Base-by-base conservation (phyloP, 2,888 invertebrate species). In the Leptura quadrifasciata region DNA sequence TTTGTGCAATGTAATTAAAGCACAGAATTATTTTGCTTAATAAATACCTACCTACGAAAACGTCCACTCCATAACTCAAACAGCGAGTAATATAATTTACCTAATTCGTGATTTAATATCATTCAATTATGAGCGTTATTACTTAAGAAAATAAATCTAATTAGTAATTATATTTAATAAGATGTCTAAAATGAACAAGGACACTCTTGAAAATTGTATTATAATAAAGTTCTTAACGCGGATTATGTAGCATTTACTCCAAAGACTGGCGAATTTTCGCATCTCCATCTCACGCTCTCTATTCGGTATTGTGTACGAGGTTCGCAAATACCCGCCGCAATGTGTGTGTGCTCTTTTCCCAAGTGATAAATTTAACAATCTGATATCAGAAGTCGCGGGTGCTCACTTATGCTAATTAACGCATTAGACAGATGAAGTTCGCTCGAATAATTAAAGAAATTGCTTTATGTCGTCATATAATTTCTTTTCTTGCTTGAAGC, bases 181-280 rank as follows among this genome's bases (percentile, higher is more conserved):
- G 35, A 47, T 63, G 63, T 63, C 63, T 63, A 20, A 20, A 63
- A 39, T 63, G 39, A 63, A 27, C 47, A 35, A 17, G 35, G 63
- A 20, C 63, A 35, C 61, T 31, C 39, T 20, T 18, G 63, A 39
- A 63, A 63, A 63, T 47, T n/a, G n/a, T 39, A 63, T 60, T 60
- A 60, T 35, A 35, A 63, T 39, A 17, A 17, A 63, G 63, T 63
- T 39, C 63, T 63, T 63, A 31, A 18, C 20, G 39, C 17, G 63
- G 63, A 63, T 63, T 63, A 39, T 63, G 31, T 47, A 47, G 47
- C 47, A 47, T 47, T 47, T 47, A 6, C 47, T n/a, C n/a, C n/a
- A n/a, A 47, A 47, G 47, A 47, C 47, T n/a, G 2, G n/a, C 27
- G 47, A 47, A 47, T 47, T 47, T 47, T 47, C 47, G n/a, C n/a